Conservation (phyloP, 2,113 vertebrate species). For the Dunckerocampus dactyliophorus region DNA sequence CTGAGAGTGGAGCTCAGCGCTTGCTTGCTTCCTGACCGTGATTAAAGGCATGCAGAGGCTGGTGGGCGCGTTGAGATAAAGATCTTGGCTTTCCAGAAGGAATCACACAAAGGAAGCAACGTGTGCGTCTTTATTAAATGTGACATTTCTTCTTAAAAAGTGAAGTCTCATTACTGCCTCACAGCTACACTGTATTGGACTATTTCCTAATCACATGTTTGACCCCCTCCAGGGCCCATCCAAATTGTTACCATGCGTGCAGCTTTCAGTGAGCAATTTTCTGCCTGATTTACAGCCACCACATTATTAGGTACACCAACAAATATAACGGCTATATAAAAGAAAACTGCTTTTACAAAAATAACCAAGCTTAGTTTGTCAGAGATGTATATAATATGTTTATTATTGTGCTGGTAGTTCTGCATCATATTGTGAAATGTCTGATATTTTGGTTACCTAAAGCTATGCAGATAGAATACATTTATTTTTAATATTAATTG, state of each 20-base stretch:
- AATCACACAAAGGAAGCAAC: slow-evolving; percentile 46
- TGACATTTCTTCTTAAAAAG: slow-evolving; percentile 34
- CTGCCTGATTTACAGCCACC: slow-evolving; percentile 5
- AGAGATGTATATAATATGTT: too few relatives aligned
- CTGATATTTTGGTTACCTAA: too few relatives aligned
- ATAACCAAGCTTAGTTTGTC: not conserved
- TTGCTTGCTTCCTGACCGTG: slow-evolving; percentile 57
- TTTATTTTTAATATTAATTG: too few relatives aligned
- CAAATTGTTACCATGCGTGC: slow-evolving; percentile 1
- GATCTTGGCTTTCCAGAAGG: slow-evolving; percentile 43
- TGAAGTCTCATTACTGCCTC: slow-evolving; percentile 35
- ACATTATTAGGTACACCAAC: not conserved
- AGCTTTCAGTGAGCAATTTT: slow-evolving; percentile 2
- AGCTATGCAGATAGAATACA: too few relatives aligned
- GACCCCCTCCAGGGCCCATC: not conserved
- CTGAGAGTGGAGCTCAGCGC: slow-evolving; percentile 43
- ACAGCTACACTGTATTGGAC: not conserved
- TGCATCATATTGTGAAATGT: too few relatives aligned
- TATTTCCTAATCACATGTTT: slow-evolving; percentile 9
- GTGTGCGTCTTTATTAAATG: slow-evolving; percentile 45
- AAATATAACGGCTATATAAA: not conserved
- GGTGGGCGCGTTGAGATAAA: slow-evolving; percentile 54
- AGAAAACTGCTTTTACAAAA: not conserved
- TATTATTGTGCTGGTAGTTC: too few relatives aligned
- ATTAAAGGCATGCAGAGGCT: slow-evolving; percentile 57